Evolutionary conservation across 2,797 vertebrate species (phyloP), one percentile per base, ranked within the genome.

Genomic region (Carduelis carduelis): DNA sequence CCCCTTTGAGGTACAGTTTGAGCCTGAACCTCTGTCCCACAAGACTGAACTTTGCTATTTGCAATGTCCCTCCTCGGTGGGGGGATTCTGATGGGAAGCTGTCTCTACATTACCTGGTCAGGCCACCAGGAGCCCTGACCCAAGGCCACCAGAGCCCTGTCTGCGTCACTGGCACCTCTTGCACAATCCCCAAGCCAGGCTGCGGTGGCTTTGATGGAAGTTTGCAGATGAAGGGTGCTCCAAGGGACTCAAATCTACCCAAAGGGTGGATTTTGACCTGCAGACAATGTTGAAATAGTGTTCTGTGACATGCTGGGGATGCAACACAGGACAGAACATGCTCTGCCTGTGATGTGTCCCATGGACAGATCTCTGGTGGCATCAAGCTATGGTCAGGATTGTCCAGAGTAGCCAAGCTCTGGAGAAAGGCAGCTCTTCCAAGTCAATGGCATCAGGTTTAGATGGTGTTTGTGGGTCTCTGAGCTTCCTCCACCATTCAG

Each of bases 91-190:
- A 46, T 18, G 70, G 11, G n/a, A 89, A 89, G 27, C 6, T 55
- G 50, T 50, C n/a, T 53, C 55, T 35, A 13, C 0, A 7, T 50
- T 4, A 3, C 55, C 59, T 12, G 17, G 43, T 39, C 74, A 93
- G 78, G 77, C 69, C 85, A 94, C 44, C 60, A 20, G 83, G 34
- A 82, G 81, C 71, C 64, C 87, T 83, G 91, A 81, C 35, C 93
- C 87, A 95, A 95, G 96, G 94, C 61, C 96, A 87, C 20, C 2
- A 28, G 41, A 61, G 75, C 63, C 11, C 30, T n/a, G 17, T 26
- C 84, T 90, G 94, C 59, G 72, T 93, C 95, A 95, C 10, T 1
- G 2, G 50, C 0, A 1, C 3, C 1, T 47, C 87, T 96, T 96
- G 91, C 93, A 92, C 87, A 96, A 96, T 18, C 16, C 47, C 15